Conservation (phyloP, 2,888 invertebrate species). For the Trachelus troglodyta region DNA sequence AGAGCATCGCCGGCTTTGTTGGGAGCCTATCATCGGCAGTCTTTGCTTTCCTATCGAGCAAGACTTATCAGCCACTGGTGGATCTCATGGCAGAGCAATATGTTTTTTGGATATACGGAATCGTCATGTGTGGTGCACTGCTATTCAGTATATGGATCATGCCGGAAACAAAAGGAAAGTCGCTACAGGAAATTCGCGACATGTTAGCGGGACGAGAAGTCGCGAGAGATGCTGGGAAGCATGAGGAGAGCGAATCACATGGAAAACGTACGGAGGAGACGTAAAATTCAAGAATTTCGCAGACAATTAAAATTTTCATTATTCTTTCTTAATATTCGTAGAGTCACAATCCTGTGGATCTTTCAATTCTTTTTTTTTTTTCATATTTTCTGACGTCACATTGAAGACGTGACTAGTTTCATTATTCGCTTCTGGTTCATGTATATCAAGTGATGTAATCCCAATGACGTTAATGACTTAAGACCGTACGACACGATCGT, state of each 20-base stretch:
- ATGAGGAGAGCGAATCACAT: not conserved
- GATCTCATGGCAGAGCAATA: slow-evolving; percentile 39
- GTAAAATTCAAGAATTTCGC: not conserved
- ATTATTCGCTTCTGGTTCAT: not conserved
- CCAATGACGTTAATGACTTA: not conserved
- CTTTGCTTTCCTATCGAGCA: slow-evolving; percentile 47
- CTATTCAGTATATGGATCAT: slow-evolving; percentile 28
- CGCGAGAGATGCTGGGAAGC: not conserved
- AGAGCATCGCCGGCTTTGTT: slow-evolving; percentile 46
- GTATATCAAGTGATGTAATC: not conserved
- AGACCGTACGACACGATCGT: not conserved
- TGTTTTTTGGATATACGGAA: slow-evolving; percentile 45
- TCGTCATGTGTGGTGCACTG: slow-evolving; percentile 28
- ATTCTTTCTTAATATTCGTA: not conserved
- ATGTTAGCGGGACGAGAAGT: not conserved
- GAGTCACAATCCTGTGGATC: not conserved
- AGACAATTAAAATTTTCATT: not conserved
- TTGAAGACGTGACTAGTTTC: not conserved
- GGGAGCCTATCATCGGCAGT: slow-evolving; percentile 42
- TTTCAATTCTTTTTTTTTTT: not conserved
- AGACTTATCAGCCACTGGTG: slow-evolving; percentile 48
- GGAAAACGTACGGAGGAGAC: not conserved
- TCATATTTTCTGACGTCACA: not conserved
- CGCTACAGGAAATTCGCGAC: slow-evolving; percentile 30
- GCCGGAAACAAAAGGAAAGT: slow-evolving; percentile 56